phyloP scores from a whole-genome alignment of 2,113 vertebrate genomes.

The Cervus canadensis region DNA sequence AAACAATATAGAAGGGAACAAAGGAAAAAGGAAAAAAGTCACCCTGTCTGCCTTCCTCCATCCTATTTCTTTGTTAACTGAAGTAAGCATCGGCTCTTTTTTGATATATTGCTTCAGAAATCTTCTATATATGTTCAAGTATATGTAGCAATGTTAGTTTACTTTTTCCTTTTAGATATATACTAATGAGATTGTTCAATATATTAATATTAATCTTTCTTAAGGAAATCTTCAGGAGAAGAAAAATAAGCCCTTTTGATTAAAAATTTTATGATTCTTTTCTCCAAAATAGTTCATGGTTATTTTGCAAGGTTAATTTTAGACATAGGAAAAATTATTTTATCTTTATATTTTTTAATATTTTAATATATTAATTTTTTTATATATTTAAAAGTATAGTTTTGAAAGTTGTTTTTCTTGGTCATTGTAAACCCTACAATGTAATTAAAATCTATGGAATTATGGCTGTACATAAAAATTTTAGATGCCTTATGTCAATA shows the following conservation, averaged over 20 bases:
- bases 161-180: not conserved
- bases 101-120: not conserved
- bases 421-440: not conserved
- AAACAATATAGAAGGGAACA: not conserved
- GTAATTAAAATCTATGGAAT: not conserved
- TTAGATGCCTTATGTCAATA: not conserved
- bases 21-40: not conserved
- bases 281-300: not conserved
- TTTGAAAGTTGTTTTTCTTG: constrained; percentile 17
- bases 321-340: not conserved
- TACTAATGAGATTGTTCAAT: not conserved
- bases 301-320: not conserved
- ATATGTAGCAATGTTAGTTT: not conserved
- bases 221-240: not conserved
- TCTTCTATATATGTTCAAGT: not conserved
- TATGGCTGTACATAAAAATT: not conserved
- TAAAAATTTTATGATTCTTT: not conserved
- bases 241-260: not conserved
- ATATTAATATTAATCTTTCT: not conserved
- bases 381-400: not conserved
- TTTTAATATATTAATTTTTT: not conserved
- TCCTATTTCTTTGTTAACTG: not conserved
- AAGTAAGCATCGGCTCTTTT: not conserved
- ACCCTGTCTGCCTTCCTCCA: not conserved
- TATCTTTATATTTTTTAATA: not conserved